Percentiles rank a stretch among this genome's conserved stretches.
Evolutionary conservation across 1,140 invertebrate genomes (phyloP).

Genomic region (Platyscapa corneri): DNA sequence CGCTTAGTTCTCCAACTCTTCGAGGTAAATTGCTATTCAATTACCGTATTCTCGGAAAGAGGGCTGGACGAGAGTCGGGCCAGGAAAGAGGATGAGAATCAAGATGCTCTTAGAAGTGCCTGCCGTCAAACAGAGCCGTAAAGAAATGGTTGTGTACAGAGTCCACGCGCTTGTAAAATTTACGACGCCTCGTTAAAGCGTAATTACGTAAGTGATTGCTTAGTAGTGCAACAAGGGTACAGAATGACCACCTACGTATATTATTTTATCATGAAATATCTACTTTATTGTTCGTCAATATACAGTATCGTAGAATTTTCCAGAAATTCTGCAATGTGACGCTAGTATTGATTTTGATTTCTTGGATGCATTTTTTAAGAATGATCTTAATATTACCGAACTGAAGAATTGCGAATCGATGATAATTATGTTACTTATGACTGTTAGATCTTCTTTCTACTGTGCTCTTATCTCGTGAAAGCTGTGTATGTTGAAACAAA

Average conservation of each 20-base stretch:
- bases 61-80: not conserved
- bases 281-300: not conserved
- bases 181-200: constrained; percentile 3
- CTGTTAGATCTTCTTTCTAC: too few relatives aligned
- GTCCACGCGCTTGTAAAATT: constrained; percentile 14
- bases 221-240: not conserved
- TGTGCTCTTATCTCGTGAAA: too few relatives aligned
- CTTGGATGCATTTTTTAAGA: too few relatives aligned
- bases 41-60: not conserved
- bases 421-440: too few relatives aligned
- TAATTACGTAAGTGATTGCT: constrained; percentile 15
- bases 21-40: constrained; percentile 18
- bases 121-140: not conserved
- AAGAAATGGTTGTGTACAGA: not conserved
- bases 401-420: too few relatives aligned
- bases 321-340: not conserved
- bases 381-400: too few relatives aligned
- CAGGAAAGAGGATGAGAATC: not conserved
- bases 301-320: not conserved
- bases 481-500: too few relatives aligned
- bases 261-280: not conserved
- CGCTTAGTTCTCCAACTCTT: not conserved
- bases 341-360: not conserved
- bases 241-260: not conserved
- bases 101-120: not conserved